Evolutionary conservation across 2,888 invertebrate species (phyloP).

Genomic region (Muschampia plurimacula): DNA sequence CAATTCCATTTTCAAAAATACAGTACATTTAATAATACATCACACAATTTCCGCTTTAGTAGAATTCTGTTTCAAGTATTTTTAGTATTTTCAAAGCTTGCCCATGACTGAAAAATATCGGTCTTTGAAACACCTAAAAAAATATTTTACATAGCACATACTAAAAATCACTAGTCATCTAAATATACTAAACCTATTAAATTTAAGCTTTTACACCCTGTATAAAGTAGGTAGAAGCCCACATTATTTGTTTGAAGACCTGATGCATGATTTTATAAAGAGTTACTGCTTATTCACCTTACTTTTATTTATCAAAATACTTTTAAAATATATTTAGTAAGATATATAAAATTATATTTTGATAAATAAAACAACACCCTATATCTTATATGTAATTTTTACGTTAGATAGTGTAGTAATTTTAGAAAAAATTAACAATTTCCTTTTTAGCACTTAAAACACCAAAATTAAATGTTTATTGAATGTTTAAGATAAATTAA

Average conservation of each 20-base stretch:
- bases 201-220: slow-evolving; percentile 20
- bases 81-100: slow-evolving; percentile 25
- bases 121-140: slow-evolving; percentile 5
- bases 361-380: slow-evolving; percentile 11
- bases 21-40: slow-evolving; percentile 25
- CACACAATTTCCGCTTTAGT: slow-evolving; percentile 55
- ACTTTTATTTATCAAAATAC: slow-evolving; percentile 10
- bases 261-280: slow-evolving; percentile 20
- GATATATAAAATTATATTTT: slow-evolving; percentile 6
- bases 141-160: slow-evolving; percentile 21
- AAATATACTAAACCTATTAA: slow-evolving; percentile 2
- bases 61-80: slow-evolving; percentile 48
- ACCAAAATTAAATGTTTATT: not conserved
- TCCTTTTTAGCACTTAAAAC: too few relatives aligned
- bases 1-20: slow-evolving; percentile 38
- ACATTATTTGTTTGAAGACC: slow-evolving; percentile 13
- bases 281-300: not conserved
- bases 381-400: not conserved
- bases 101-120: slow-evolving; percentile 17
- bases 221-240: slow-evolving; percentile 11
- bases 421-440: not conserved
- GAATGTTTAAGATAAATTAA: not conserved
- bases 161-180: slow-evolving; percentile 14
- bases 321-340: not conserved
- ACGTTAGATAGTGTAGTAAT: not conserved